phyloP scores from a whole-genome alignment of 2,797 vertebrate genomes.

The Toxotes lorentzi region DNA sequence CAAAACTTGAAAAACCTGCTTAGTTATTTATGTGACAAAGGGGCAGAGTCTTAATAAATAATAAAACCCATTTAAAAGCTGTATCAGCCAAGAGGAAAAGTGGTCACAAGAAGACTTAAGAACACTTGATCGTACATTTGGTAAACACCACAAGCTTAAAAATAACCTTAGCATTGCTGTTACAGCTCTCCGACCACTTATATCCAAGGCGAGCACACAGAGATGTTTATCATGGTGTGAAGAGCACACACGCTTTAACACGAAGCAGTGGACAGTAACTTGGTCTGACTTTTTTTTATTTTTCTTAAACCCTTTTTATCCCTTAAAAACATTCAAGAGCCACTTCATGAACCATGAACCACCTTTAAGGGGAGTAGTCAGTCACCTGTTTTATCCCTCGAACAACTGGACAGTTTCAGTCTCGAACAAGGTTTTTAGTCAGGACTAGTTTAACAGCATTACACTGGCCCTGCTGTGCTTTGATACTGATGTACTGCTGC shows the following conservation, averaged over 20 bases:
- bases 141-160: slow-evolving; percentile 30
- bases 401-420: not conserved
- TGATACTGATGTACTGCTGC: slow-evolving; percentile 28
- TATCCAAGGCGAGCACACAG: not conserved
- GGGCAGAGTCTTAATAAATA: slow-evolving; percentile 14
- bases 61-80: not conserved
- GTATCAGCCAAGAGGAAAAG: slow-evolving; percentile 8
- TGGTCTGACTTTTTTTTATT: not conserved
- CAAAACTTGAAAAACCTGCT: slow-evolving; percentile 11
- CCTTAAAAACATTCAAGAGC: slow-evolving; percentile 10
- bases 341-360: slow-evolving; percentile 12
- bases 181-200: slow-evolving; percentile 12
- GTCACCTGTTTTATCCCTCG: not conserved
- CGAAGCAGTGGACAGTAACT: not conserved
- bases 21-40: slow-evolving; percentile 19
- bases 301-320: slow-evolving; percentile 19
- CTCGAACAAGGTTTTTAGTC: not conserved
- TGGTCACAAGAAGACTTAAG: slow-evolving; percentile 22
- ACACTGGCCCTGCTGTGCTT: slow-evolving; percentile 1
- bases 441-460: not conserved
- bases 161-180: slow-evolving; percentile 11
- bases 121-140: slow-evolving; percentile 26
- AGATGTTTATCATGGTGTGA: not conserved
- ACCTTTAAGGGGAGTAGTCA: not conserved
- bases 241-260: not conserved